Evolutionary conservation across 2,888 invertebrate species (phyloP).

Genomic region (Flabesymbios commensalis): DNA sequence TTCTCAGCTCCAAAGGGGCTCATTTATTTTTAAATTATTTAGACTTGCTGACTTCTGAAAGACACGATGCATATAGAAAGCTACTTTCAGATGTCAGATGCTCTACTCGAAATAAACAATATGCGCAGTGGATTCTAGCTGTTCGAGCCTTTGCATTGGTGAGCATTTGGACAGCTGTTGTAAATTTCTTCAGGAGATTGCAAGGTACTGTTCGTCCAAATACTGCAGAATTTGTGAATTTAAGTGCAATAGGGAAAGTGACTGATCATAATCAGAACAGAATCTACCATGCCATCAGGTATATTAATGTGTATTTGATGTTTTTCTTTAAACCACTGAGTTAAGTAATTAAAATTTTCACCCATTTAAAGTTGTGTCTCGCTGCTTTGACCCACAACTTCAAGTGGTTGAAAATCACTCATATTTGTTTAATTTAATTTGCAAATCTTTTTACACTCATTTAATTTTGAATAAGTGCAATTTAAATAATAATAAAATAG

Average conservation of each 20-base stretch:
- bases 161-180: slow-evolving; percentile 54
- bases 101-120: slow-evolving; percentile 52
- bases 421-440: too few species aligned
- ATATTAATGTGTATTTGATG: too few species aligned
- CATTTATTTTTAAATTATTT: slow-evolving; percentile 55
- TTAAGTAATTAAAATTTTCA: too few species aligned
- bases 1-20: slow-evolving; percentile 48
- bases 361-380: too few species aligned
- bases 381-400: too few species aligned
- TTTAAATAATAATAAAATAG: too few species aligned
- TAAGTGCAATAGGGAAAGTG: too few species aligned
- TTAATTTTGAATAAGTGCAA: too few species aligned
- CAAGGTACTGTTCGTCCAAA: not conserved
- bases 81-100: slow-evolving; percentile 56
- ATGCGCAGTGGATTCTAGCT: slow-evolving; percentile 58
- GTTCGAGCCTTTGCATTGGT: slow-evolving; percentile 55
- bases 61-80: slow-evolving; percentile 45
- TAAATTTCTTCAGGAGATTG: slow-evolving; percentile 50
- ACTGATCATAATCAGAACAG: not conserved
- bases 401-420: too few species aligned
- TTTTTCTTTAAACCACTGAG: too few species aligned
- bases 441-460: too few species aligned
- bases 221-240: too few species aligned
- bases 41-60: slow-evolving; percentile 52
- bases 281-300: not conserved